Percentiles rank a stretch among this genome's conserved stretches.
These are phyloP conservation scores for Drosophila varians DNA, from an alignment of 1,140 invertebrate genomes.

Conservation along the genomic window DNA sequence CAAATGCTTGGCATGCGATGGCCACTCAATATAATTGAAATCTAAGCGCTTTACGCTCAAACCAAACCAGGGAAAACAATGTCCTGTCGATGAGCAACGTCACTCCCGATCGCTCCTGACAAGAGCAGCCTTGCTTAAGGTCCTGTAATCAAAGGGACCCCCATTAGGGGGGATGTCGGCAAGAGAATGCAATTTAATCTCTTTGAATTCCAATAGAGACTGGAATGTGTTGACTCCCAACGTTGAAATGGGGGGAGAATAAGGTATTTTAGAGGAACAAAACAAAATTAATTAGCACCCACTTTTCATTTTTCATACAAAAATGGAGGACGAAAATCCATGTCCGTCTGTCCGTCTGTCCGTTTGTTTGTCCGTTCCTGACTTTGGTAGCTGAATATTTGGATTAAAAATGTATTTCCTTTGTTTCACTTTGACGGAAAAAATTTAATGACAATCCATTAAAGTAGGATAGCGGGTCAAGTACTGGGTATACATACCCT, in stretches of 20 bases:
- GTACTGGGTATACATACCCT: not conserved
- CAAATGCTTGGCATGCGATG: conserved; percentile 53
- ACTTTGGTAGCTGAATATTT: not conserved
- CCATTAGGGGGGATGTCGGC: no score
- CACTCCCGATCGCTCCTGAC: not conserved
- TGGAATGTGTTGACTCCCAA: no score
- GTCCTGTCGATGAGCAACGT: conserved; percentile 1
- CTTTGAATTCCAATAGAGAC: not conserved
- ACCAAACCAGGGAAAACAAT: conserved; percentile 50
- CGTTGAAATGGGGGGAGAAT: no score
- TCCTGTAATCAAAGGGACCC: not conserved
- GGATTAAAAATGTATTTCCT: not conserved
- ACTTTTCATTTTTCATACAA: not conserved
- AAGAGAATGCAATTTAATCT: not conserved
- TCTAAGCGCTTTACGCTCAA: conserved; percentile 47
- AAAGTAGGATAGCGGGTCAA: not conserved
- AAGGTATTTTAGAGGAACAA: not conserved
- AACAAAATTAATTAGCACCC: not conserved
- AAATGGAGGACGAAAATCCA: no score
- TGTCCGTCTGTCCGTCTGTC: no score
- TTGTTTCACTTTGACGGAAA: not conserved
- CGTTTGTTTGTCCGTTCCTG: no score
- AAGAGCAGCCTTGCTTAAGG: not conserved
- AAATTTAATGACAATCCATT: no score
- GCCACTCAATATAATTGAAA: conserved; percentile 67